Conservation (phyloP, 2,113 vertebrate species). For the Hymenochirus boettgeri region DNA sequence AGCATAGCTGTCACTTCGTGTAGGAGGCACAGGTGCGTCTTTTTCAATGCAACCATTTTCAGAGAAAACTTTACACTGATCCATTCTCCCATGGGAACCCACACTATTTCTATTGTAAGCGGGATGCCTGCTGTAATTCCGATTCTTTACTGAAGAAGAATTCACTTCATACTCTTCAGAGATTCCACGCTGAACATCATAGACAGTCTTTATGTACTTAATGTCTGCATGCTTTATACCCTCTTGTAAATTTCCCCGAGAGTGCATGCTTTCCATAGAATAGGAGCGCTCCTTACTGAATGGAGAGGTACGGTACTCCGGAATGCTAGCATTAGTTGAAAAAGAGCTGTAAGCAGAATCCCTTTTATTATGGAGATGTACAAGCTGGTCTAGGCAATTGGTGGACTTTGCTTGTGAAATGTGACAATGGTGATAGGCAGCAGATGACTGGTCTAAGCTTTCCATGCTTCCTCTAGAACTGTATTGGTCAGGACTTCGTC, state of each 20-base stretch:
- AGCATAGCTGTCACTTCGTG: conserved; percentile 86
- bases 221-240: conserved; percentile 81
- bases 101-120: conserved; percentile 58
- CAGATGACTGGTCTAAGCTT: conserved; percentile 78
- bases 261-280: conserved; percentile 65
- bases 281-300: conserved; percentile 71
- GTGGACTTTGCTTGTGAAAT: conserved; percentile 86
- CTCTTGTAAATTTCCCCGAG: conserved; percentile 55
- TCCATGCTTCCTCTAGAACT: conserved; percentile 96
- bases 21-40: conserved; percentile 73
- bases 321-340: conserved; percentile 89
- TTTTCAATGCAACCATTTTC: conserved; percentile 53
- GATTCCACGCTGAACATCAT: conserved; percentile 67
- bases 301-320: conserved; percentile 70
- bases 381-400: conserved; percentile 85
- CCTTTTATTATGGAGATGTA: conserved; percentile 86
- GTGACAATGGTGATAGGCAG: conserved; percentile 78
- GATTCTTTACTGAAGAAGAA: conserved; percentile 53
- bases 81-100: conserved; percentile 55
- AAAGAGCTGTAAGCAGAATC: conserved; percentile 96
- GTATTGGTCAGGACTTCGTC: conserved; percentile 89
- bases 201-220: conserved; percentile 73
- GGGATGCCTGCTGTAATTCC: conserved; percentile 48
- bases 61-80: conserved; percentile 55
- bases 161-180: conserved; percentile 78